Conservation (phyloP, 2,888 invertebrate species). For the Conomelus anceps region DNA sequence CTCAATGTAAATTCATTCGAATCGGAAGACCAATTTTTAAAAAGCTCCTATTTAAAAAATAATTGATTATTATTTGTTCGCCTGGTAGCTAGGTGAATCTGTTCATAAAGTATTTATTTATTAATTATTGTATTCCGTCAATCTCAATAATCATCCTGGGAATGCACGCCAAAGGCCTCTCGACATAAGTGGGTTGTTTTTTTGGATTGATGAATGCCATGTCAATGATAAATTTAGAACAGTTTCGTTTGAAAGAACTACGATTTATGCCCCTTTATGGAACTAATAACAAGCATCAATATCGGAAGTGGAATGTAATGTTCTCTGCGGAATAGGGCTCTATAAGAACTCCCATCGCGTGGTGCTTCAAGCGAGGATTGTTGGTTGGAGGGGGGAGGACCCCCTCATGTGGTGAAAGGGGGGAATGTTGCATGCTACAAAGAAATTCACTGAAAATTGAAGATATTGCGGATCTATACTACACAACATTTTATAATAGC, state of each 20-base stretch:
- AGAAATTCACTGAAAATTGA: slow-evolving; percentile 8
- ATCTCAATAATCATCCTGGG: not conserved
- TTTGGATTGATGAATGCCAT: not conserved
- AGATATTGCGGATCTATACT: not conserved
- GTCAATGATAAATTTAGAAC: not conserved
- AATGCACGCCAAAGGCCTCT: not conserved
- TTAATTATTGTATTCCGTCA: not conserved
- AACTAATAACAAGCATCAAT: not conserved
- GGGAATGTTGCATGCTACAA: not conserved
- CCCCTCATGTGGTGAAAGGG: not conserved
- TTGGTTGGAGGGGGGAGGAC: not conserved
- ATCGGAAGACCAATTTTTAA: too few species aligned
- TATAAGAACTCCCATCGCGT: not conserved
- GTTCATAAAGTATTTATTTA: not conserved
- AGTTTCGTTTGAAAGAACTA: not conserved
- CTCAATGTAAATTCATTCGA: too few species aligned
- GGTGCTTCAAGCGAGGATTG: not conserved
- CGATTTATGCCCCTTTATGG: not conserved
- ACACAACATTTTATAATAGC: not conserved
- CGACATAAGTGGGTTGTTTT: not conserved
- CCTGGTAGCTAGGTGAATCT: not conserved
- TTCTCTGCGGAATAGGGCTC: not conserved
- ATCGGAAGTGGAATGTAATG: not conserved
- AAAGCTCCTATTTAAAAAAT: not conserved
- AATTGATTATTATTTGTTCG: not conserved